Percentiles rank a stretch among this genome's conserved stretches.
phyloP scores from a whole-genome alignment of 23 tunicate species.

The Aplidium turbinatum region DNA sequence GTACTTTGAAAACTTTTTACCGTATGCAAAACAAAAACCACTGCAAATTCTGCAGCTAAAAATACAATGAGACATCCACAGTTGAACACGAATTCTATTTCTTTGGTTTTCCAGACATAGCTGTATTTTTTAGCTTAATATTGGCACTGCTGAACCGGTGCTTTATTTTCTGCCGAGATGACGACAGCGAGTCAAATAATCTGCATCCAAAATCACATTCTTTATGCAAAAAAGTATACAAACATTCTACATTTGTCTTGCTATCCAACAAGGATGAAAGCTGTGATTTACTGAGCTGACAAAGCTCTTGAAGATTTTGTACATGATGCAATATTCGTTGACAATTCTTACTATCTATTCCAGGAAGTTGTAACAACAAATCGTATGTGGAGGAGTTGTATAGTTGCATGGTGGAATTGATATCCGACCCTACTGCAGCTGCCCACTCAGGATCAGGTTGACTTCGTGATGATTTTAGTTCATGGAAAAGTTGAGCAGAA shows the following conservation, averaged over 20 bases:
- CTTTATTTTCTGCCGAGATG: neutral
- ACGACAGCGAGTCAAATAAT: neutral
- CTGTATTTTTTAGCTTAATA: too few relatives aligned
- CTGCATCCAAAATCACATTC: neutral
- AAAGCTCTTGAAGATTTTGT: constrained; percentile 59
- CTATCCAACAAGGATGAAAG: constrained; percentile 50
- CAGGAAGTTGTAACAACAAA: constrained; percentile 79
- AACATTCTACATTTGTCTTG: constrained; percentile 48
- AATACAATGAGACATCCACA: too few relatives aligned
- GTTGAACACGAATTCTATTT: too few relatives aligned
- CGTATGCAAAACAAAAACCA: too few relatives aligned
- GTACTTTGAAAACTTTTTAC: too few relatives aligned
- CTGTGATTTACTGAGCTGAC: constrained; percentile 39
- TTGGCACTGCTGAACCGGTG: constrained; percentile 23
- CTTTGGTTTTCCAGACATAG: neutral
- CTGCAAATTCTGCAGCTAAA: too few relatives aligned
- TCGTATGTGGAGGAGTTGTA: constrained; percentile 79
- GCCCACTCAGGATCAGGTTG: constrained; percentile 71
- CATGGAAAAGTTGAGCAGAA: constrained; percentile 82
- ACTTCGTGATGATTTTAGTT: constrained; percentile 55
- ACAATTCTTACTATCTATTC: constrained; percentile 74
- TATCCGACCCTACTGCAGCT: constrained; percentile 40
- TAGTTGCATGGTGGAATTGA: constrained; percentile 5
- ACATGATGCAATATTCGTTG: constrained; percentile 68
- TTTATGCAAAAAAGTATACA: constrained; percentile 20